Evolutionary conservation across 2,113 vertebrate genomes (phyloP), one percentile per base, ranked within the genome.

Genomic region (Neolamprologus kungweensis): DNA sequence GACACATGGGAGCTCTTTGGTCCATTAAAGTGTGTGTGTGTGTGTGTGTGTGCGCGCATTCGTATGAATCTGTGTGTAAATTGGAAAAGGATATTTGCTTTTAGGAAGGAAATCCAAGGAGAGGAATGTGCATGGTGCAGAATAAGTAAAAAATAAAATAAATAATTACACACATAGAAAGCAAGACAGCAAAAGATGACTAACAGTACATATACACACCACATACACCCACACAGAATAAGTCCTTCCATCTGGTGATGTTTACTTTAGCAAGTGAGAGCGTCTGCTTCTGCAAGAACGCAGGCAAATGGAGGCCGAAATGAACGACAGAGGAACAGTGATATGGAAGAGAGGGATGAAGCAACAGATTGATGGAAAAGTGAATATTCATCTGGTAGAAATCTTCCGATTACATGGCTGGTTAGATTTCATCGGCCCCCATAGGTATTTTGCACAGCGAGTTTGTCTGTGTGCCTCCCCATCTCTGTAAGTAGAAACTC

Each of bases 1-100:
- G 93, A 93, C 91, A 89, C 93, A 85, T 84, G 93, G 92, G 92
- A 95, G 89, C 91, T 88, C 92, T 91, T 89, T 90, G 90, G 92
- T 94, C 96, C 96, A 97, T 96, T 96, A 95, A 94, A 94, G 87
- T 83, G 55, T 65, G 87, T 37, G 33, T 85, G 54, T 33, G 82
- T 40, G 55, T 82, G 82, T 85, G 53, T 50, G 51, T 21, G 54
- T 82, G 87, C 60, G 73, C 37, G 75, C 26, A 40, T 82, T 60
- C n/a, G 7, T 35, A 80, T 80, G 82, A 54, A 16, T 83, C 26
- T 83, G 33, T 88, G 83, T 85, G 23, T 83, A 84, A 80, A 58
- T 78, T 87, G 88, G 82, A 90, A 89, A 92, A 50, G n/a, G 86
- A 90, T 95, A 90, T 94, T 94, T 94, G 84, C 91, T 93, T 93